Evolutionary conservation across 2,888 invertebrate species (phyloP).

Genomic region (Neoascia interrupta): DNA sequence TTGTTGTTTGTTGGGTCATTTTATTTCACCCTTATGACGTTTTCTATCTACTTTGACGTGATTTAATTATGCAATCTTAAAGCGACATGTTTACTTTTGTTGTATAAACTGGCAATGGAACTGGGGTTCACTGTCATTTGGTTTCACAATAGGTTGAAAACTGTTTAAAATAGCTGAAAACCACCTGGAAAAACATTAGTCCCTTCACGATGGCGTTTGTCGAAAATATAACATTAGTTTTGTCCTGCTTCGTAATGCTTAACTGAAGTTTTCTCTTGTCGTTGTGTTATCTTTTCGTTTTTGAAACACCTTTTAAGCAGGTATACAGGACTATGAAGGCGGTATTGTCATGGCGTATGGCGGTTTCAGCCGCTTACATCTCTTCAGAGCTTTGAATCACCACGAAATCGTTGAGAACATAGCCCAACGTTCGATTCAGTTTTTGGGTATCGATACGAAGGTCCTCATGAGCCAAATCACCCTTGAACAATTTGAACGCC

Average conservation of each 20-base stretch:
- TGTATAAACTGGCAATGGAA: too few relatives aligned
- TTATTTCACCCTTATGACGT: too few relatives aligned
- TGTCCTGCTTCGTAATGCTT: conserved; percentile 43
- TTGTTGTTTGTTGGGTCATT: too few relatives aligned
- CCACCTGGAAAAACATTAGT: too few relatives aligned
- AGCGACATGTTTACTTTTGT: too few relatives aligned
- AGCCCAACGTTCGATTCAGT: conserved; percentile 89
- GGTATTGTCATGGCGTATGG: conserved; percentile 95
- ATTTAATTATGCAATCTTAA: too few relatives aligned
- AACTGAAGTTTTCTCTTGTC: conserved; percentile 56
- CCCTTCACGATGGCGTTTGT: not conserved
- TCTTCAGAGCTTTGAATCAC: conserved; percentile 92
- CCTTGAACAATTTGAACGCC: conserved; percentile 91
- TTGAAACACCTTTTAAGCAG: conserved; percentile 79
- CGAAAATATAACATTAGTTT: conserved; percentile 44
- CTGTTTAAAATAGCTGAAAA: too few relatives aligned
- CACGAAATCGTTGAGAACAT: conserved; percentile 93
- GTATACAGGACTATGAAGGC: conserved; percentile 93
- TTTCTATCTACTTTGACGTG: too few relatives aligned
- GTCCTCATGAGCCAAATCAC: conserved; percentile 90
- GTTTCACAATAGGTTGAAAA: too few relatives aligned
- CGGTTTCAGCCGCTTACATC: conserved; percentile 93
- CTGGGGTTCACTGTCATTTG: too few relatives aligned
- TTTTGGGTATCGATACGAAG: conserved; percentile 91
- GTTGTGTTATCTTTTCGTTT: conserved; percentile 71